These are phyloP conservation scores for Eledona agricola DNA, from an alignment of 2,888 invertebrate species.

Conservation along the genomic window DNA sequence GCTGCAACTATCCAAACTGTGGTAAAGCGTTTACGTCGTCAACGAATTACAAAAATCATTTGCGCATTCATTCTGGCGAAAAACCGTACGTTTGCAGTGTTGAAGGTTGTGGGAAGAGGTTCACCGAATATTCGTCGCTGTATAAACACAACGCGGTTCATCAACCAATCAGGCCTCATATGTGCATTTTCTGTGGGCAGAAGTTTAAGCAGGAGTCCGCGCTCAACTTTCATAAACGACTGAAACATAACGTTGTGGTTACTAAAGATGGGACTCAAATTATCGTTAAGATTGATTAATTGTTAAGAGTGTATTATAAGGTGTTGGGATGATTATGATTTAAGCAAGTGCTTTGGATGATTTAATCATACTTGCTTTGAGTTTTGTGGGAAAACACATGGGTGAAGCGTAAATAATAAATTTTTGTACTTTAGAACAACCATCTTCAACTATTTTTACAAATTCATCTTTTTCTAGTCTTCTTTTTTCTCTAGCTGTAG, in stretches of 20 bases:
- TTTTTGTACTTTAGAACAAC: too few species aligned
- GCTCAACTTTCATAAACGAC: conserved; percentile 69
- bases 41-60: conserved; percentile 75
- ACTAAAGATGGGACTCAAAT: conserved; percentile 61
- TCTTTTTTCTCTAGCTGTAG: too few species aligned
- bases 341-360: too few species aligned
- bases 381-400: too few species aligned
- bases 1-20: conserved; percentile 68
- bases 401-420: too few species aligned
- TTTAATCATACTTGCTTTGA: too few species aligned
- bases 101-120: conserved; percentile 70
- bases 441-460: too few species aligned
- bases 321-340: too few species aligned
- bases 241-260: conserved; percentile 65
- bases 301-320: too few species aligned
- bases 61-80: conserved; percentile 74
- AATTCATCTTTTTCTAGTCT: too few species aligned
- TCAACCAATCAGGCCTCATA: conserved; percentile 68
- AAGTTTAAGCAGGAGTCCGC: conserved; percentile 70
- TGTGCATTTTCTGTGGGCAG: conserved; percentile 68
- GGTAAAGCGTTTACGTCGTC: conserved; percentile 73
- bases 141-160: conserved; percentile 74
- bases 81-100: conserved; percentile 72
- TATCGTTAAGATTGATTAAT: conserved; percentile 39
- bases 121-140: conserved; percentile 75